These are phyloP conservation scores for Macaca fascicularis DNA, from an alignment of 2,113 vertebrate species.

Conservation along the genomic window T2T-MFA8v1.1 NC_088376.1:106097501-106098000, in stretches of 20 bases:
- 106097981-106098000: neutral
- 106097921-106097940: neutral
- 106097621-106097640: neutral
- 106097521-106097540: neutral
- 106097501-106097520: neutral
- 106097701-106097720: neutral
- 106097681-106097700: neutral
- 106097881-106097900: neutral
- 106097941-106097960: neutral
- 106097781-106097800: neutral
- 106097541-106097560: neutral
- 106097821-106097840: neutral
- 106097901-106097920: neutral
- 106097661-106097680: neutral
- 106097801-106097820: neutral
- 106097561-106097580: neutral
- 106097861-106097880: neutral
- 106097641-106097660: neutral
- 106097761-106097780: neutral
- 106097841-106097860: neutral
- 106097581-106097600: slow-evolving; percentile 20
- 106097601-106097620: neutral
- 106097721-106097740: neutral
- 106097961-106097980: neutral
- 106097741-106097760: neutral